A percentile compares a stretch with the other conserved stretches of the same genome.
Evolutionary conservation across 1,140 invertebrate species (phyloP).

Genomic region (Paraescarpia echinospica): DNA sequence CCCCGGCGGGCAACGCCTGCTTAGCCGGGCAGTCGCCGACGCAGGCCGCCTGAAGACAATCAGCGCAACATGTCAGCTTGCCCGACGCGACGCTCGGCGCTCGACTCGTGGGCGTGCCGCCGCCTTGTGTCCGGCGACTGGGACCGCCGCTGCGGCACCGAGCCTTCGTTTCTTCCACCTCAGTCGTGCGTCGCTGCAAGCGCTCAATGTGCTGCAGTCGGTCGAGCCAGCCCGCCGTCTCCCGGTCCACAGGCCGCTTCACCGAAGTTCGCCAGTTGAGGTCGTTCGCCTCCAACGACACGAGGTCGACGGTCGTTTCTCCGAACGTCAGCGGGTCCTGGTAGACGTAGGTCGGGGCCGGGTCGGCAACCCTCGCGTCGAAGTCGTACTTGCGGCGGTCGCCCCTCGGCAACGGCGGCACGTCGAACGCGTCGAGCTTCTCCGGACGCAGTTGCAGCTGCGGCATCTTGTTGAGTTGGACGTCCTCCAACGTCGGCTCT

Average conservation of each 20-base stretch:
- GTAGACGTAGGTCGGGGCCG: slow-evolving; percentile 42
- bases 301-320: slow-evolving; percentile 36
- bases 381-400: slow-evolving; percentile 16
- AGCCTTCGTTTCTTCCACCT: slow-evolving; percentile 40
- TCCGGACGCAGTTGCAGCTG: not conserved
- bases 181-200: slow-evolving; percentile 46
- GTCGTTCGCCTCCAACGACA: slow-evolving; percentile 34
- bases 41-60: slow-evolving; percentile 47
- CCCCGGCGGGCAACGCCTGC: slow-evolving; percentile 25
- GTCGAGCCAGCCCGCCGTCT: slow-evolving; percentile 38
- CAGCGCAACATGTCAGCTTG: slow-evolving; percentile 41
- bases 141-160: not conserved
- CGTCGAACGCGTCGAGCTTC: not conserved
- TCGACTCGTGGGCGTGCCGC: slow-evolving; percentile 17
- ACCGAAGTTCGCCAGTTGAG: slow-evolving; percentile 19
- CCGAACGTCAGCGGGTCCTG: slow-evolving; percentile 38
- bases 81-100: slow-evolving; percentile 34
- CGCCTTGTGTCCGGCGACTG: not conserved
- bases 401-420: not conserved
- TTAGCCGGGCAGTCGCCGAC: slow-evolving; percentile 52
- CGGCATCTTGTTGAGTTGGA: not conserved
- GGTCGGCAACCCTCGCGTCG: slow-evolving; percentile 20
- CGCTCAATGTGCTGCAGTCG: slow-evolving; percentile 46
- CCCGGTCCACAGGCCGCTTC: slow-evolving; percentile 9
- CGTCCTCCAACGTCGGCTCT: not conserved